Evolutionary conservation across 2,888 invertebrate species (phyloP).

Genomic region (Phanerotoma sp.): DNA sequence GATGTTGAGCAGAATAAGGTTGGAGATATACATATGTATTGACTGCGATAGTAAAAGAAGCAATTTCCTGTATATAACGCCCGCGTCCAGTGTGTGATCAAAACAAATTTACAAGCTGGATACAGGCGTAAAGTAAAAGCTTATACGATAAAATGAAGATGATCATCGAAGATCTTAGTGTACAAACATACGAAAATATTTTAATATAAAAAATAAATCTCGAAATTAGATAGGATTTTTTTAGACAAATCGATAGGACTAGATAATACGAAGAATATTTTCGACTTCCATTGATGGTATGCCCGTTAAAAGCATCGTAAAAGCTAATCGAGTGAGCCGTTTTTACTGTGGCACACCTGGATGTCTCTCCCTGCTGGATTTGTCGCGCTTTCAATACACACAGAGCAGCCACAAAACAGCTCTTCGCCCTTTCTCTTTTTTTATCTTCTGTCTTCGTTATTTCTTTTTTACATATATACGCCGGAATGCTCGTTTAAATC

Average conservation of each 20-base stretch:
- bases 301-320: slow-evolving; percentile 14
- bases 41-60: slow-evolving; percentile 25
- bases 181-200: too few species aligned
- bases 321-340: slow-evolving; percentile 19
- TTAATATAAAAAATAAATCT: slow-evolving; percentile 12
- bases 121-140: slow-evolving; percentile 7
- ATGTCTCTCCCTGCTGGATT: slow-evolving; percentile 7
- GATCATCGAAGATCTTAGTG: too few species aligned
- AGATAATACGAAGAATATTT: slow-evolving; percentile 7
- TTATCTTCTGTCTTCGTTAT: neutral
- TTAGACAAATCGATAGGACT: neutral
- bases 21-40: slow-evolving; percentile 8
- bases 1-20: neutral
- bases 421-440: slow-evolving; percentile 1
- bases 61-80: slow-evolving; percentile 29
- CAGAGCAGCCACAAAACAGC: neutral
- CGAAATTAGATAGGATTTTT: slow-evolving; percentile 7
- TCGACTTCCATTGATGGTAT: slow-evolving; percentile 6
- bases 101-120: slow-evolving; percentile 19
- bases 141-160: neutral
- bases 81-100: slow-evolving; percentile 10
- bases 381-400: slow-evolving; percentile 15
- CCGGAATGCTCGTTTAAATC: slow-evolving; percentile 4
- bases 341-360: slow-evolving; percentile 18
- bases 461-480: neutral